Percentiles rank a stretch among this genome's conserved stretches.
Conservation (phyloP, 2,113 vertebrate species). For the Toxostoma redivivum region DNA sequence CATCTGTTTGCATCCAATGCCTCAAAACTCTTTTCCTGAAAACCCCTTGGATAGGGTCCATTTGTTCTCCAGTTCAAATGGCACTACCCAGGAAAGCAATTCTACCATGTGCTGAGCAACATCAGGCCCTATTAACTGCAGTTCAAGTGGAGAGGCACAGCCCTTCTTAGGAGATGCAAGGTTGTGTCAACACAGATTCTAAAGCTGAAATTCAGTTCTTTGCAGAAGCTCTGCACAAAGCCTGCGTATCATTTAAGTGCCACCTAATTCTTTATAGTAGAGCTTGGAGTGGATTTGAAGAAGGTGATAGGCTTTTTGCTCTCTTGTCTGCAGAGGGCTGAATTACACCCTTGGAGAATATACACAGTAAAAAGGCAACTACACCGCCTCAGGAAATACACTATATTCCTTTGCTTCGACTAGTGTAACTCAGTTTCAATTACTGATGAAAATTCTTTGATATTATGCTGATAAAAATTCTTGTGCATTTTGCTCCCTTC, state of each 20-base stretch:
- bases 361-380: not conserved
- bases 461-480: not conserved
- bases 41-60: not conserved
- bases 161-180: not conserved
- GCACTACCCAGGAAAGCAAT: not conserved
- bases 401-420: not conserved
- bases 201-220: not conserved
- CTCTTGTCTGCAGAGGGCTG: not conserved
- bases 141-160: not conserved
- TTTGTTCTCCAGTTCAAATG: not conserved
- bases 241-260: constrained; percentile 20
- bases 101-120: not conserved
- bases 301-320: constrained; percentile 37
- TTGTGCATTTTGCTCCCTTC: not conserved
- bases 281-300: not conserved
- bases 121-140: constrained; percentile 1
- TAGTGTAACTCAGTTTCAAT: constrained; percentile 9
- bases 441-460: not conserved
- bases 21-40: not conserved
- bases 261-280: constrained; percentile 40
- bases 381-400: constrained; percentile 5
- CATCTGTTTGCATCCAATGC: not conserved
- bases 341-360: constrained; percentile 29
- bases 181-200: not conserved
- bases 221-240: not conserved